These are phyloP conservation scores for Lerista edwardsae DNA, from an alignment of 2,797 vertebrate genomes.

Conservation along the genomic window DNA sequence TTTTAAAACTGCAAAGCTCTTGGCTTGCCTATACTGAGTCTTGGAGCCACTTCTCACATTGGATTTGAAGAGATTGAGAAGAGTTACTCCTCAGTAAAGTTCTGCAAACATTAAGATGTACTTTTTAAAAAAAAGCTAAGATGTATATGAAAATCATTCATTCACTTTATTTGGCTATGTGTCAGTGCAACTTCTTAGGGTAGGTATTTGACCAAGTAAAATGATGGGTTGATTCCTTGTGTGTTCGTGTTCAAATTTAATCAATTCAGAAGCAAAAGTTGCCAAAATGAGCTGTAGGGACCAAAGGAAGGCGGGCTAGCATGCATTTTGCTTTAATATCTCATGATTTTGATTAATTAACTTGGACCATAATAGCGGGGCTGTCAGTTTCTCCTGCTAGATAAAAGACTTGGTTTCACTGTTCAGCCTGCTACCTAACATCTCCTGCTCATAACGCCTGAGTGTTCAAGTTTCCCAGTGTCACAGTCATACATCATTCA, in stretches of 20 bases:
- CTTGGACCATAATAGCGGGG: background rate
- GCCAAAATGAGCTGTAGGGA: background rate
- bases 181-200: background rate
- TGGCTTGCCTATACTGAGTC: no score
- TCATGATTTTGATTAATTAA: no score
- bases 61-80: no score
- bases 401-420: background rate
- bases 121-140: background rate
- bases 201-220: background rate
- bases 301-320: background rate
- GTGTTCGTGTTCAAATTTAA: background rate
- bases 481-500: background rate
- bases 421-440: background rate
- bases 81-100: no score
- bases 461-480: background rate
- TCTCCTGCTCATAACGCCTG: background rate
- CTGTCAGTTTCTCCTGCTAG: background rate
- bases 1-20: no score
- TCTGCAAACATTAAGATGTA: background rate
- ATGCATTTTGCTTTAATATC: no score
- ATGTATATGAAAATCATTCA: background rate
- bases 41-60: no score
- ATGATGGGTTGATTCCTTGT: background rate
- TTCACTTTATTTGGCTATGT: no score
- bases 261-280: background rate